Percentiles rank a stretch among this genome's conserved stretches.
Conservation (phyloP, 1,140 invertebrate species). For the Tetragnatha versicolor region DNA sequence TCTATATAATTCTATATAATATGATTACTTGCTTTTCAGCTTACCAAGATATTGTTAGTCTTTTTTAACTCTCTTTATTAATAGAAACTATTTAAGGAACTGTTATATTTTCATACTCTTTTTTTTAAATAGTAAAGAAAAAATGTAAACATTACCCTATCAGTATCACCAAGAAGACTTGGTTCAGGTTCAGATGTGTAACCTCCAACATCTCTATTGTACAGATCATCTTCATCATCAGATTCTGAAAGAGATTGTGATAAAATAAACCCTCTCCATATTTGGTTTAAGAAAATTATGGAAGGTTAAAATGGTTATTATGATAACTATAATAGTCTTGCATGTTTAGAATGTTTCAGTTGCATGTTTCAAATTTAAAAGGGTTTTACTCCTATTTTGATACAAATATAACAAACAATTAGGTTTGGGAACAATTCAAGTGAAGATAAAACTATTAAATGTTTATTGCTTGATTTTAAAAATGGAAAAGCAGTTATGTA, state of each 20-base stretch:
- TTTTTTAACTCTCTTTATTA: not conserved
- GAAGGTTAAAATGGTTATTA: constrained; percentile 39
- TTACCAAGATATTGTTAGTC: not conserved
- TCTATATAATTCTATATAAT: too few species aligned
- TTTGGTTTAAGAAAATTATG: constrained; percentile 4
- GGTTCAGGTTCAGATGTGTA: constrained; percentile 80
- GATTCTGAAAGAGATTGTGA: constrained; percentile 63
- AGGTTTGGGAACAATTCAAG: too few species aligned
- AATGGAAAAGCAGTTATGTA: too few species aligned
- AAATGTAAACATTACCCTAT: constrained; percentile 39
- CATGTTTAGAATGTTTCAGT: too few species aligned
- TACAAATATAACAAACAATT: too few species aligned
- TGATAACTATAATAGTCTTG: constrained; percentile 23
- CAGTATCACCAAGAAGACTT: constrained; percentile 38
- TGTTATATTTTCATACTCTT: not conserved
- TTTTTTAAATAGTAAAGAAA: too few species aligned
- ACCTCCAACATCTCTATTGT: constrained; percentile 79
- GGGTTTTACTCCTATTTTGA: too few species aligned
- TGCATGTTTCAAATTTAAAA: too few species aligned
- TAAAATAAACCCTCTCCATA: too few species aligned
- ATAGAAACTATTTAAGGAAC: not conserved
- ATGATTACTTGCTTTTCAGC: not conserved
- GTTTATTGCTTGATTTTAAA: too few species aligned
- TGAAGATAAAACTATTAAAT: too few species aligned
- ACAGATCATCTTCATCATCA: constrained; percentile 68